Conservation (phyloP, 2,113 vertebrate species). For the Gopherus evgoodei region DNA sequence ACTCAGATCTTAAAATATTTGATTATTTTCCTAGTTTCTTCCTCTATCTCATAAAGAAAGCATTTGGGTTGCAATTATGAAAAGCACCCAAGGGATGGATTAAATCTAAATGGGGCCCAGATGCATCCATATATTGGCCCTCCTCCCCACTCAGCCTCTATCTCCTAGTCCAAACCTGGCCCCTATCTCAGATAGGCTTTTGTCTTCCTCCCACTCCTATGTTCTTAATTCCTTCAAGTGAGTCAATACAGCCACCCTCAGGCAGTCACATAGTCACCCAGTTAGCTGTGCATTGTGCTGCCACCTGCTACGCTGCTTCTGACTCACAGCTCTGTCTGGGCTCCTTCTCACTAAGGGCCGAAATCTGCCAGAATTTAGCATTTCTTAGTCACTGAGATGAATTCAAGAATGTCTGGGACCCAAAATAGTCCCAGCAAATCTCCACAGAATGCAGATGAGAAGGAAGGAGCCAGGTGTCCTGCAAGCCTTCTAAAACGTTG, state of each 20-base stretch:
- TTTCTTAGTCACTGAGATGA: not conserved
- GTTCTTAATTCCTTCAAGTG: conserved; percentile 52
- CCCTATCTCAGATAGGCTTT: conserved; percentile 63
- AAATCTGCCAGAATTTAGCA: not conserved
- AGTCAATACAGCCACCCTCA: conserved; percentile 68
- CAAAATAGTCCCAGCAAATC: not conserved
- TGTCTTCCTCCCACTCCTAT: conserved; percentile 52
- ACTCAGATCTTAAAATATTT: conserved; percentile 35
- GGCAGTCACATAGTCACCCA: conserved; percentile 51
- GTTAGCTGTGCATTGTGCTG: conserved; percentile 49
- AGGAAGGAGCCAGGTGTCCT: not conserved
- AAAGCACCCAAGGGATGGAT: not conserved
- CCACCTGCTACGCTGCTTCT: conserved; percentile 39
- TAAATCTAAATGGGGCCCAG: conserved; percentile 4
- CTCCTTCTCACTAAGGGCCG: conserved; percentile 6
- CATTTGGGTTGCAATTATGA: not conserved
- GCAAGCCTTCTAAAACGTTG: not conserved
- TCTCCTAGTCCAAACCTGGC: conserved; percentile 10
- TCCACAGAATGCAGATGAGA: not conserved
- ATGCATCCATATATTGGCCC: conserved; percentile 13
- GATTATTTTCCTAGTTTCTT: not conserved
- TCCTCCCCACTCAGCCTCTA: not conserved
- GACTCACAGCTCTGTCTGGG: conserved; percentile 63
- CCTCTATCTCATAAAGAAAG: conserved; percentile 13
- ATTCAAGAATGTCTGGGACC: not conserved